Conservation (phyloP, 2,113 vertebrate species). For the Chunga burmeisteri region DNA sequence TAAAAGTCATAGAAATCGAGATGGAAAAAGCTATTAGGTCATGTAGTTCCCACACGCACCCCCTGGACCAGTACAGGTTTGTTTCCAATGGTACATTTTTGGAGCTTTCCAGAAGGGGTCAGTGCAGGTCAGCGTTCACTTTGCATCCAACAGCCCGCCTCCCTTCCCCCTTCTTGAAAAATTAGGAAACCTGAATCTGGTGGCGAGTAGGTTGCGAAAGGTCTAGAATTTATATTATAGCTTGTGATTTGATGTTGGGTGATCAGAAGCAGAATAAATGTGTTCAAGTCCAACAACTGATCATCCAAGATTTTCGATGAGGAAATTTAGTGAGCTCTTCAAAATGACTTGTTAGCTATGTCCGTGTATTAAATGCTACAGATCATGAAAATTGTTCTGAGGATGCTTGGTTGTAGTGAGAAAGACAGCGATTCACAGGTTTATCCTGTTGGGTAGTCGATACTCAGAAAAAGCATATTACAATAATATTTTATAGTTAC, state of each 20-base stretch:
- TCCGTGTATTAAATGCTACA: neutral
- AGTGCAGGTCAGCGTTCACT: conserved; percentile 54
- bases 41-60: conserved; percentile 21
- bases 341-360: neutral
- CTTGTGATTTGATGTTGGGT: neutral
- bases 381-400: neutral
- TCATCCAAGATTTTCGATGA: neutral
- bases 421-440: neutral
- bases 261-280: neutral
- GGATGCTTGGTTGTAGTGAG: rapidly evolving
- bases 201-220: neutral
- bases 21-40: conserved; percentile 60
- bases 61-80: conserved; percentile 8
- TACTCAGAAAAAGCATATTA: neutral
- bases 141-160: conserved; percentile 3
- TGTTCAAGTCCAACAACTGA: neutral
- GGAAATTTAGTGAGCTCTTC: neutral
- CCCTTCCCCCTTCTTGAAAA: conserved; percentile 13
- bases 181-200: neutral
- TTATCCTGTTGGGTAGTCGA: neutral
- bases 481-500: neutral
- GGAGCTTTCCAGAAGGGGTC: conserved; percentile 69
- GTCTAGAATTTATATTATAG: neutral
- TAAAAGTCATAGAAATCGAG: conserved; percentile 39
- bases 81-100: conserved; percentile 54